Conservation (phyloP, 2,797 vertebrate species). For the Sphenodon punctatus region DNA sequence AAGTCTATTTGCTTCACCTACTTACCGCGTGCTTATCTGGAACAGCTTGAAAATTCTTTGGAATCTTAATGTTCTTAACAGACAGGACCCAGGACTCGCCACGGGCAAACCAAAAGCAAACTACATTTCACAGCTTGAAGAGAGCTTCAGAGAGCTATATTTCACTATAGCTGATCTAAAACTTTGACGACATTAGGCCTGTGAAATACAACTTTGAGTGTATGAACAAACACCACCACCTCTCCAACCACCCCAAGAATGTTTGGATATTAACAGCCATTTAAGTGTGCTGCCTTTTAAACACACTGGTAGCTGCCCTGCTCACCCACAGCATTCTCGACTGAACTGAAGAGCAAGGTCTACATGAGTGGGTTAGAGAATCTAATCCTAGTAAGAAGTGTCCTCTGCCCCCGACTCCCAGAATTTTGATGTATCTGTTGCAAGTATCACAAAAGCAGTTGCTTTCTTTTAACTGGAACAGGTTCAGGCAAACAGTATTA, state of each 20-base stretch:
- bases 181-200: conserved; percentile 21
- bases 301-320: not conserved
- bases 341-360: not conserved
- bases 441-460: not conserved
- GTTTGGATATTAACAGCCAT: not conserved
- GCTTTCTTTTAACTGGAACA: not conserved
- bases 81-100: conserved; percentile 16
- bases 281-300: not conserved
- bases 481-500: not conserved
- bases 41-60: conserved; percentile 54
- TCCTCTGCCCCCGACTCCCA: not conserved
- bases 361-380: not conserved
- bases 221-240: not conserved
- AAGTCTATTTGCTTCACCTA: conserved; percentile 61
- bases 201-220: conserved; percentile 1
- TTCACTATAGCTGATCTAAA: conserved; percentile 29
- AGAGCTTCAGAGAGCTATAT: not conserved
- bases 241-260: conserved; percentile 3
- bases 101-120: not conserved
- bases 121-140: conserved; percentile 22
- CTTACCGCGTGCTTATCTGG: conserved; percentile 48
- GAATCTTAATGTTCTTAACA: conserved; percentile 38
- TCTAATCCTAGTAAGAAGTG: not conserved
- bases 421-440: not conserved
- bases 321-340: not conserved